phyloP scores from a whole-genome alignment of 2,888 invertebrate genomes.

The Ferdinandea cuprea region DNA sequence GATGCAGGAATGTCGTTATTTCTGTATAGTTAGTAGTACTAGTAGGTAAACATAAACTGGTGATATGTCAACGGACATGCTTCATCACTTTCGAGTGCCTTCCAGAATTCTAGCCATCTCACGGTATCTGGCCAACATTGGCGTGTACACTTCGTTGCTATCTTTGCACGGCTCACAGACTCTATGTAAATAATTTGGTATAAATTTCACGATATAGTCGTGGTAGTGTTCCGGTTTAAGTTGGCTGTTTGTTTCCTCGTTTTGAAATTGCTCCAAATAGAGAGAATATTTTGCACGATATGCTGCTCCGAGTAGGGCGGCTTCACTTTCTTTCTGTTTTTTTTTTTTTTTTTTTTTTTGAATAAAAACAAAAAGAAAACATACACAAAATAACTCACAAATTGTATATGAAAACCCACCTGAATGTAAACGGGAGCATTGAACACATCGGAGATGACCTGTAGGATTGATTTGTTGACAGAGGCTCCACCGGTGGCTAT shows the following conservation, averaged over 20 bases:
- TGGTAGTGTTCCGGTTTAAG: constrained; percentile 77
- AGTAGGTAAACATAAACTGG: too few species aligned
- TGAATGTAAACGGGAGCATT: constrained; percentile 94
- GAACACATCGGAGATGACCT: constrained; percentile 96
- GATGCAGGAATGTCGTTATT: constrained; percentile 62
- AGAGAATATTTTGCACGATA: constrained; percentile 87
- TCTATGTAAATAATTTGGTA: constrained; percentile 83
- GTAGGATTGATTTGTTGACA: constrained; percentile 91
- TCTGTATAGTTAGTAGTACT: constrained; percentile 1
- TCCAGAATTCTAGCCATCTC: constrained; percentile 83
- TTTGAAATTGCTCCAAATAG: constrained; percentile 76
- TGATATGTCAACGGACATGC: constrained; percentile 33
- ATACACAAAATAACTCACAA: too few species aligned
- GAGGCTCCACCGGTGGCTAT: constrained; percentile 98
- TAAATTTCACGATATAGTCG: constrained; percentile 80
- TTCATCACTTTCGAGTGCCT: constrained; percentile 50
- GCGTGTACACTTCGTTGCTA: constrained; percentile 88
- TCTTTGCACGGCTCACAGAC: constrained; percentile 90
- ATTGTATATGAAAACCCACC: constrained; percentile 83
- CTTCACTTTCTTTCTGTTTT: constrained; percentile 89
- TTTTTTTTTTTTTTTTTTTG: too few species aligned
- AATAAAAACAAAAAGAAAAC: too few species aligned
- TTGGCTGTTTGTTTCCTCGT: constrained; percentile 25
- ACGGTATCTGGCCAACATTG: constrained; percentile 89
- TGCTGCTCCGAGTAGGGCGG: constrained; percentile 93